Base-by-base conservation (phyloP, 1,140 invertebrate genomes). In the Gerris buenoi region DNA sequence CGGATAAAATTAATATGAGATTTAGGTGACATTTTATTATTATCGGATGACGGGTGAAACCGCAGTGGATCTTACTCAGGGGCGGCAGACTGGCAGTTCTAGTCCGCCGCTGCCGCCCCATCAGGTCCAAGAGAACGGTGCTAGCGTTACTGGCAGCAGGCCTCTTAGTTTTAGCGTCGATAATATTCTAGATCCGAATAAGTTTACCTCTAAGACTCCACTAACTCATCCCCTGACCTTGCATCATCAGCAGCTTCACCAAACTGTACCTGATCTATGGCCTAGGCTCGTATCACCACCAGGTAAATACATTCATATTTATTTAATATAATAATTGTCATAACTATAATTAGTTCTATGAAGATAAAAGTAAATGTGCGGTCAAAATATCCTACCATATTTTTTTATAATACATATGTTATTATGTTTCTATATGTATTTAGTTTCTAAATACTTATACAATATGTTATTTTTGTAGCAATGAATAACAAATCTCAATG, bases 151-250 rank as follows among this genome's bases (percentile, higher is more conserved):
- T 3, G 22, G 27, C 25, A 84, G 61, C 77, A 91, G 63, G 87
- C 89, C 0, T 5, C 18, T 46, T 5, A 46, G 33, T 46, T 95
- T 94, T 77, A 93, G 90, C 2, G 91, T 95, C 2, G 91, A 94
- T 77, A 93, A 95, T 75, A 94, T 95, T 66, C 78, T 95, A 29
- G 90, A 93, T 75, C 91, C 91, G 0, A 92, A 86, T 68, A 93
- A 93, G 76, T 93, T 94, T 75, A 93, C 89, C 10, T 90, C 90
- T 2, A 77, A 80, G 74, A 70, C 75, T 73, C 28, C n/a, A n/a
- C 69, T 74, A 59, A 68, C n/a, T 23, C 46, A 13, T 25, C 26
- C 14, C 25, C 27, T 10, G 33, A 46, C 18, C 5, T 46, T 46
- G 18, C 33, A 46, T 46, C 33, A 46, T 46, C 33, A 46, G 5